Conservation (phyloP, 2,888 invertebrate species). For the Ochropacha duplaris region DNA sequence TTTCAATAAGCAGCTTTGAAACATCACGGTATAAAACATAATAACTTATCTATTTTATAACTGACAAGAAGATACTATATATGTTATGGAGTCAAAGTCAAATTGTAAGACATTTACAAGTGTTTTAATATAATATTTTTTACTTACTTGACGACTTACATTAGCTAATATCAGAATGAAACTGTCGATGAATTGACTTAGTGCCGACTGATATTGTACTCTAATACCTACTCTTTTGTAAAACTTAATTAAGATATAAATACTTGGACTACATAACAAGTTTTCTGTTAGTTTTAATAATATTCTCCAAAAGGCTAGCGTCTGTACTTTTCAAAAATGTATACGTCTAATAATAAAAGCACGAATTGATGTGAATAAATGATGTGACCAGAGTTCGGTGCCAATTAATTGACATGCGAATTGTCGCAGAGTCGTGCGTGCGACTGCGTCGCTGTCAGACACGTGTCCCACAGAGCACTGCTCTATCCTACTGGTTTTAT, state of each 20-base stretch:
- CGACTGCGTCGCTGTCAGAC: neutral
- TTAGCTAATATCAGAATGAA: too few relatives aligned
- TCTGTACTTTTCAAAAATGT: neutral
- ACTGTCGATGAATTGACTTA: too few relatives aligned
- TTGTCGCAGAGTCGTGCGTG: slow-evolving; percentile 5
- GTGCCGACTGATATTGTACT: too few relatives aligned
- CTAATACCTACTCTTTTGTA: too few relatives aligned
- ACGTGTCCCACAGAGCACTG: neutral
- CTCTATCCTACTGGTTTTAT: too few relatives aligned
- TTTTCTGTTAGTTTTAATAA: neutral
- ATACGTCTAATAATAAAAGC: slow-evolving; percentile 11
- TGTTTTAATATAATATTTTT: too few relatives aligned
- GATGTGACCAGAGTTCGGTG: slow-evolving; percentile 13
- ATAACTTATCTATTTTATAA: too few relatives aligned
- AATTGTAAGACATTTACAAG: too few relatives aligned
- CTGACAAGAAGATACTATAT: too few relatives aligned
- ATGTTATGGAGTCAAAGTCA: too few relatives aligned
- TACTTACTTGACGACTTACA: too few relatives aligned
- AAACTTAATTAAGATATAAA: too few relatives aligned
- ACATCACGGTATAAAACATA: neutral
- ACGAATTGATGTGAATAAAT: slow-evolving; percentile 19
- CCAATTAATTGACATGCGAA: slow-evolving; percentile 20
- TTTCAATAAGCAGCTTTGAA: neutral
- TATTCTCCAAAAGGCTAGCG: neutral
- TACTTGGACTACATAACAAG: neutral